These are phyloP conservation scores for Mirounga angustirostris DNA, from an alignment of 2,113 vertebrate species.

Conservation along the genomic window DNA sequence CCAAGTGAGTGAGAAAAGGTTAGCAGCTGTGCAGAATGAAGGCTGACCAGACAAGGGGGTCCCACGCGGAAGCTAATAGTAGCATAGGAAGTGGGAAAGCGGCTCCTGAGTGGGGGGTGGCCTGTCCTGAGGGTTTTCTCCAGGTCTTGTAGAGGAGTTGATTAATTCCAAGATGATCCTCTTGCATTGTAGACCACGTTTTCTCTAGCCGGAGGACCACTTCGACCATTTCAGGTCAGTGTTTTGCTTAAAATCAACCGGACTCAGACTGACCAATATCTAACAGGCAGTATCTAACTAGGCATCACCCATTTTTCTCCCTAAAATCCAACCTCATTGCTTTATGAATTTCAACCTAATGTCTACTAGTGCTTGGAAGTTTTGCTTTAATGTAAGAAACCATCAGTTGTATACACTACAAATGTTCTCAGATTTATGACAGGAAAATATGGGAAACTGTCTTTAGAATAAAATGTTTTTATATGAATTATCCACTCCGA, in stretches of 20 bases:
- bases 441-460: not conserved
- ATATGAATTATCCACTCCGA: not conserved
- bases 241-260: not conserved
- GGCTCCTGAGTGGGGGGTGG: too few relatives aligned
- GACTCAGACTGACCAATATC: not conserved
- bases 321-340: not conserved
- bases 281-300: not conserved
- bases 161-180: not conserved
- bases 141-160: not conserved
- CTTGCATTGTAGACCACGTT: not conserved
- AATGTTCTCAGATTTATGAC: not conserved
- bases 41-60: not conserved
- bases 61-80: not conserved
- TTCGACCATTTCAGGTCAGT: not conserved
- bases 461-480: conserved; percentile 29
- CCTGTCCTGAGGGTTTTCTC: not conserved
- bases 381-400: conserved; percentile 32
- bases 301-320: not conserved
- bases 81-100: not conserved
- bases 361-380: not conserved
- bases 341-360: conserved; percentile 6
- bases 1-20: not conserved
- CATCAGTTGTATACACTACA: not conserved
- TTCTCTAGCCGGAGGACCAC: not conserved
- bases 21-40: not conserved